A percentile compares a stretch with the other conserved stretches of the same genome.
phyloP scores from a whole-genome alignment of 1,140 invertebrate genomes.

The Bombus waltoni region DNA sequence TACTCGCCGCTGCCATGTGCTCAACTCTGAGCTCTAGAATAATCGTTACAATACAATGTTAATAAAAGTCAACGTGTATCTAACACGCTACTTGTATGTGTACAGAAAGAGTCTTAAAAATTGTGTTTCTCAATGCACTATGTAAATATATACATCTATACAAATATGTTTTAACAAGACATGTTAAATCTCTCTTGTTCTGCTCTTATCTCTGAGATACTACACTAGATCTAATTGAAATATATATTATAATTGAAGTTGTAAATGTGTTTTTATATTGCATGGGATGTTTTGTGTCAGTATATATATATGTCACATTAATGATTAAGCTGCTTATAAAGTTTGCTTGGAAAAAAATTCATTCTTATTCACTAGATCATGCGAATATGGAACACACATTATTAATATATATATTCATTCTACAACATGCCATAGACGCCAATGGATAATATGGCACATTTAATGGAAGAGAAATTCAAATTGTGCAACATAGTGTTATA shows the following conservation, averaged over 20 bases:
- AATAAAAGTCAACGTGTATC: neutral
- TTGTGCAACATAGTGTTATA: slow-evolving; percentile 13
- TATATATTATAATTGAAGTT: slow-evolving; percentile 16
- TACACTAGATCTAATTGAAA: slow-evolving; percentile 27
- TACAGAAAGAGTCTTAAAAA: slow-evolving; percentile 15
- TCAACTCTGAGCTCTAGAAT: slow-evolving; percentile 91
- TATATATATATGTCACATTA: slow-evolving; percentile 6
- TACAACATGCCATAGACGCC: slow-evolving; percentile 55
- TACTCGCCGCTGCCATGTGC: slow-evolving; percentile 93
- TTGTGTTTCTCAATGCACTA: neutral
- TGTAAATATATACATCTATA: slow-evolving; percentile 9
- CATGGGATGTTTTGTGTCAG: slow-evolving; percentile 30
- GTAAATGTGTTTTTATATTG: slow-evolving; percentile 25
- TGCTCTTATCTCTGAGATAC: neutral
- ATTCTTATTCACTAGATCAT: slow-evolving; percentile 55
- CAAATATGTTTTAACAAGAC: slow-evolving; percentile 7
- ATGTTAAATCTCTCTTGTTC: slow-evolving; percentile 2
- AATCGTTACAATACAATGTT: slow-evolving; percentile 25
- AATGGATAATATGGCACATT: slow-evolving; percentile 31
- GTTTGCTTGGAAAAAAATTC: neutral
- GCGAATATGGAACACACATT: slow-evolving; percentile 51
- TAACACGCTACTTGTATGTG: neutral
- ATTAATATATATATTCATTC: slow-evolving; percentile 61
- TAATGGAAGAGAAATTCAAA: slow-evolving; percentile 20
- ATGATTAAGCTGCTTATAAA: slow-evolving; percentile 29